Conservation (phyloP, 2,888 invertebrate species). For the Pegoplata infirma region DNA sequence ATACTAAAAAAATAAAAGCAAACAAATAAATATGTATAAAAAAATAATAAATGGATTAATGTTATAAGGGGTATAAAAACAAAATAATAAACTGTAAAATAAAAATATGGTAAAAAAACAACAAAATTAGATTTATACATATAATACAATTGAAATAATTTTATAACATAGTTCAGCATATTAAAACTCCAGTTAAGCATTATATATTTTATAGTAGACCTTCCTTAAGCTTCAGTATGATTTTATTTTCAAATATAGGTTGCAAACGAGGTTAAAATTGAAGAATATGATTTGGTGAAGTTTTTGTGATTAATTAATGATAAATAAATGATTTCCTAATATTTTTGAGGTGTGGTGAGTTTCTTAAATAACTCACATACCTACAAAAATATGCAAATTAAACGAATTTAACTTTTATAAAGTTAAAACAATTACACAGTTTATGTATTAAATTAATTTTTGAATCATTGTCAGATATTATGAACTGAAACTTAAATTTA, state of each 20-base stretch:
- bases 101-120: neutral
- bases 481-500: too few relatives aligned
- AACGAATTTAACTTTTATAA: too few relatives aligned
- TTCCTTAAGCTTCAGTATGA: neutral
- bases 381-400: too few relatives aligned
- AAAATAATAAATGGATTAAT: neutral
- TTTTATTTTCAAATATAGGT: neutral
- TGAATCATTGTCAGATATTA: too few relatives aligned
- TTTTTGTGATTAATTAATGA: too few relatives aligned
- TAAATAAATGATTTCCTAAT: too few relatives aligned
- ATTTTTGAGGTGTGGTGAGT: neutral
- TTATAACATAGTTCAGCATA: neutral
- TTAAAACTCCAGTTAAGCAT: constrained; percentile 15
- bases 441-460: too few relatives aligned
- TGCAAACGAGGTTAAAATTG: too few relatives aligned
- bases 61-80: neutral
- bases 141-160: neutral
- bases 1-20: neutral
- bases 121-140: neutral
- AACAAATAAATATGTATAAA: constrained; percentile 9
- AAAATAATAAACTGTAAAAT: constrained; percentile 12
- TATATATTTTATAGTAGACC: neutral
- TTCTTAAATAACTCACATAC: neutral
- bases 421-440: too few relatives aligned
- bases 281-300: too few relatives aligned